A percentile compares a stretch with the other conserved stretches of the same genome.
These are phyloP conservation scores for Geococcyx californianus DNA, from an alignment of 2,113 vertebrate genomes.

Conservation along the genomic window DNA sequence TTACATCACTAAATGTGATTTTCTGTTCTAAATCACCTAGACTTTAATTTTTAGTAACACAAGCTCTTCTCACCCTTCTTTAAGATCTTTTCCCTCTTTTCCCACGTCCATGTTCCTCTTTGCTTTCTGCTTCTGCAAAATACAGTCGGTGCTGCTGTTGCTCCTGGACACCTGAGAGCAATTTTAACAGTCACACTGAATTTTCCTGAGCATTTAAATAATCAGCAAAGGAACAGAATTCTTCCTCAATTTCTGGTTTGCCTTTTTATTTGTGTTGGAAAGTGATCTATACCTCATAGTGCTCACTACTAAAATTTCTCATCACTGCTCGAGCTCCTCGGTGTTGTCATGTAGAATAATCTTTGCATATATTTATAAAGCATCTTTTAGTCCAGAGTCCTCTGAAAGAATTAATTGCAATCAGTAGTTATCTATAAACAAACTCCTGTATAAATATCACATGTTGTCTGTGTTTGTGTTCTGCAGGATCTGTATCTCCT, in stretches of 20 bases:
- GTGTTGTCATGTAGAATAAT: neutral
- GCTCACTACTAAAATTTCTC: neutral
- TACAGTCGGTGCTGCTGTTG: neutral
- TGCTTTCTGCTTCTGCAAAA: slow-evolving; percentile 1
- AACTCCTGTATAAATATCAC: neutral
- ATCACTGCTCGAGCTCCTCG: neutral
- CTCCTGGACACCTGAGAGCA: neutral
- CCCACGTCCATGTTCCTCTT: neutral
- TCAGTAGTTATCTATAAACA: neutral
- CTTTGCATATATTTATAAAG: neutral
- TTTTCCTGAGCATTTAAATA: neutral
- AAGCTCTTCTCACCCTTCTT: neutral
- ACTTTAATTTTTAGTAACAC: neutral
- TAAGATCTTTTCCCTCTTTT: neutral
- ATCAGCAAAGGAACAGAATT: neutral
- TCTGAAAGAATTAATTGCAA: neutral
- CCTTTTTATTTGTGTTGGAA: neutral
- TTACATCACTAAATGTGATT: neutral
- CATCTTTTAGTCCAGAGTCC: neutral
- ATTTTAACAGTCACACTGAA: neutral
- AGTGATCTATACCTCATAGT: neutral
- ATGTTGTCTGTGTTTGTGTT: neutral
- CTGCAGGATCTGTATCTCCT: neutral
- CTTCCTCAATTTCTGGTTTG: neutral
- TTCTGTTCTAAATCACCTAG: slow-evolving; percentile 5